Conservation (phyloP, 1,140 invertebrate genomes). For the Tetraneura akinire region DNA sequence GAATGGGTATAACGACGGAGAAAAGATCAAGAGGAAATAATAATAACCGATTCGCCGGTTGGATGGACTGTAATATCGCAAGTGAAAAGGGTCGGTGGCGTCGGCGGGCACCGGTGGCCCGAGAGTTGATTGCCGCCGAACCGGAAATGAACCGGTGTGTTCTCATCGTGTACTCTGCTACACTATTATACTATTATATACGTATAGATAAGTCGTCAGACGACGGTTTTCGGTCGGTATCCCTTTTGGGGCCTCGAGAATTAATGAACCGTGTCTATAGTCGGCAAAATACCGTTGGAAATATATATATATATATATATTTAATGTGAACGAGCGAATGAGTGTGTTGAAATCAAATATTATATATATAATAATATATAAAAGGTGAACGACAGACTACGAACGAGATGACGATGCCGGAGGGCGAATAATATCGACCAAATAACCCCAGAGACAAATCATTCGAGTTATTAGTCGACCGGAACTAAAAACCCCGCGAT, state of each 20-base stretch:
- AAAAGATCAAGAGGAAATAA: not conserved
- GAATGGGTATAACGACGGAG: not conserved
- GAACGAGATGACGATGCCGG: not conserved
- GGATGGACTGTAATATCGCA: constrained; percentile 30
- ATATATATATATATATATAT: no score
- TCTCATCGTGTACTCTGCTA: not conserved
- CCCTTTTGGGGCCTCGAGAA: not conserved
- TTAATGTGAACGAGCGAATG: no score
- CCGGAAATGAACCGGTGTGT: constrained; percentile 47
- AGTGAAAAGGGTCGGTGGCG: not conserved
- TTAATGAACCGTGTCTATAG: constrained; percentile 1
- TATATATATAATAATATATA: not conserved
- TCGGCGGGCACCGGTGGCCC: not conserved
- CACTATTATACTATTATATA: not conserved
- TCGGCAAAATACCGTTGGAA: not conserved
- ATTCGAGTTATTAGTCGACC: not conserved
- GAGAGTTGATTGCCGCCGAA: constrained; percentile 39
- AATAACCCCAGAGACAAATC: not conserved
- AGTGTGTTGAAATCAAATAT: not conserved
- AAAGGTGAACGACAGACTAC: not conserved
- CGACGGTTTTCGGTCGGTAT: not conserved
- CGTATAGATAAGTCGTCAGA: not conserved
- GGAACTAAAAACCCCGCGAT: not conserved
- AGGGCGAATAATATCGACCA: not conserved
- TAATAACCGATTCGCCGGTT: constrained; percentile 47